Percentiles rank a stretch among this genome's conserved stretches.
Conservation (phyloP, 2,113 vertebrate species). For the Strigops habroptila region DNA sequence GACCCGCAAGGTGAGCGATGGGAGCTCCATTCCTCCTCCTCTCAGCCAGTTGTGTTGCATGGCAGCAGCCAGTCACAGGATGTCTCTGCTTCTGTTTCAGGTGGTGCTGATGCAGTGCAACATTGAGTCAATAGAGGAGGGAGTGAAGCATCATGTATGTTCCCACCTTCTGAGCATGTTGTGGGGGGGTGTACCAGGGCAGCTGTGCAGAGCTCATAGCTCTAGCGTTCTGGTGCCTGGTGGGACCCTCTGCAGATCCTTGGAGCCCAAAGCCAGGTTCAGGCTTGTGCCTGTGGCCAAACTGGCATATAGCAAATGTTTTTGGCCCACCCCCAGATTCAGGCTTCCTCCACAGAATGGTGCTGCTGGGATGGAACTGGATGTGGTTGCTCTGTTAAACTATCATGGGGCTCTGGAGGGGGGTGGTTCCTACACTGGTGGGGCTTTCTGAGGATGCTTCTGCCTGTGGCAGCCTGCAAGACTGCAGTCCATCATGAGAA, state of each 20-base stretch:
- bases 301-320: background rate
- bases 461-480: background rate
- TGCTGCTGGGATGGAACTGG: background rate
- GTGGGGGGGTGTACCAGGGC: rapidly evolving
- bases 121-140: conserved; percentile 95
- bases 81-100: conserved; percentile 59
- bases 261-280: background rate
- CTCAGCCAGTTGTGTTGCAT: rapidly evolving
- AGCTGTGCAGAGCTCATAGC: background rate
- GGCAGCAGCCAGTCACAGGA: rapidly evolving
- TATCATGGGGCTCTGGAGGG: background rate
- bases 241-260: background rate
- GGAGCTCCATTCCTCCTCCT: background rate
- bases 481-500: background rate
- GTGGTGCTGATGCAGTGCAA: conserved; percentile 99
- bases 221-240: background rate
- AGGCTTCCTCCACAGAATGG: rapidly evolving
- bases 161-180: background rate
- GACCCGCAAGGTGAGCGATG: conserved; percentile 86
- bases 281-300: background rate
- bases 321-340: too few relatives aligned
- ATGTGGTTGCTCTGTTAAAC: background rate
- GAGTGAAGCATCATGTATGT: conserved; percentile 91
- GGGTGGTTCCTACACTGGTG: background rate
- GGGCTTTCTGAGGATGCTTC: background rate